phyloP scores from a whole-genome alignment of 2,113 vertebrate genomes.

The Noturus placidus region DNA sequence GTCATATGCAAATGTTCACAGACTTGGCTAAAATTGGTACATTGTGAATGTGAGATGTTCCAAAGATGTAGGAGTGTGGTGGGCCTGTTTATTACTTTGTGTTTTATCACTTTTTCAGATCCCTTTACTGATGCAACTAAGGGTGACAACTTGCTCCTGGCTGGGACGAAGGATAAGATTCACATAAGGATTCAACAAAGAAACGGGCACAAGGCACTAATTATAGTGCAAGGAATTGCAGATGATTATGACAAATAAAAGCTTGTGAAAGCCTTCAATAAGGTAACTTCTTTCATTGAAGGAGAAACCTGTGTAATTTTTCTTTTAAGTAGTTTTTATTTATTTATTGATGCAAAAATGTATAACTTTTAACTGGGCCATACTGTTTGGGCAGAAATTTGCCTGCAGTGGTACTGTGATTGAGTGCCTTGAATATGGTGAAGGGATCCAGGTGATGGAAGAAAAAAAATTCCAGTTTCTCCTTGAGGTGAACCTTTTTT shows the following conservation, averaged over 20 bases:
- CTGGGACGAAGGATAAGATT: conserved; percentile 89
- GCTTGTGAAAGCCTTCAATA: conserved; percentile 89
- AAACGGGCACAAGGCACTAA: conserved; percentile 82
- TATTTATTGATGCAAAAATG: not conserved
- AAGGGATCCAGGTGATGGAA: conserved; percentile 97
- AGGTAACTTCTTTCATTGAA: conserved; percentile 64
- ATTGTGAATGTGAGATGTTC: not conserved
- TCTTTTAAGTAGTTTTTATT: not conserved
- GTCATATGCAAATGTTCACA: not conserved
- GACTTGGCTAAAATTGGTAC: not conserved
- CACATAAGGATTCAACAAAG: conserved; percentile 91
- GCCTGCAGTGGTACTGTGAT: conserved; percentile 97
- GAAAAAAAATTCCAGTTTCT: conserved; percentile 95
- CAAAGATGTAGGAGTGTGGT: not conserved
- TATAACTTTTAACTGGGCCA: not conserved
- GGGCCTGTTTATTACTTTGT: not conserved
- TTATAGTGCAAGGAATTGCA: conserved; percentile 86
- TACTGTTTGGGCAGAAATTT: conserved; percentile 69
- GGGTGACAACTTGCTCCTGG: conserved; percentile 87
- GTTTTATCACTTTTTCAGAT: conserved; percentile 65
- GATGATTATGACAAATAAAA: conserved; percentile 91
- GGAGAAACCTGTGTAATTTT: not conserved
- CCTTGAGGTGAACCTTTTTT: conserved; percentile 73
- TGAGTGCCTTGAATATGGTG: conserved; percentile 93
- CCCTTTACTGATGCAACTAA: conserved; percentile 95